phyloP scores from a whole-genome alignment of 2,888 invertebrate species.

The Tromatobia lineatoria region DNA sequence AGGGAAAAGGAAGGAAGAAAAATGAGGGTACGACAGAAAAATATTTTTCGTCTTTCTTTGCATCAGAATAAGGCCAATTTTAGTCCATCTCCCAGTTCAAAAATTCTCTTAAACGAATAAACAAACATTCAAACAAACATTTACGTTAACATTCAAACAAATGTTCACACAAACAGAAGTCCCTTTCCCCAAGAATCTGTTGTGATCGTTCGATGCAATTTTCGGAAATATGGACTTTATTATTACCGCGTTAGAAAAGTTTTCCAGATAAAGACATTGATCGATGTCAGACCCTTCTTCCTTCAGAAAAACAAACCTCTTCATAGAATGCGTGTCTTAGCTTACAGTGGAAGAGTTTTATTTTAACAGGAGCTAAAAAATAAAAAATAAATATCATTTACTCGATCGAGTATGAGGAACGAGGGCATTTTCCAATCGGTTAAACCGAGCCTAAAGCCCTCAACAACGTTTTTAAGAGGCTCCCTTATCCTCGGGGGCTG shows the following conservation, averaged over 20 bases:
- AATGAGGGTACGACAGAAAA: not conserved
- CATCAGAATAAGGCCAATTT: not conserved
- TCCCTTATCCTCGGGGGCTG: slow-evolving; percentile 24
- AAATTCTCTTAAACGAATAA: too few relatives aligned
- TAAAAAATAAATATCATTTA: slow-evolving; percentile 73
- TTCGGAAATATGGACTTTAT: too few relatives aligned
- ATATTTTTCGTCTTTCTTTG: not conserved
- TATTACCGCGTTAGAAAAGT: too few relatives aligned
- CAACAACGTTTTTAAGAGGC: slow-evolving; percentile 75
- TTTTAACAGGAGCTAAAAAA: not conserved
- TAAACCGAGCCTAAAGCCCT: slow-evolving; percentile 76
- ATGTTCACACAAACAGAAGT: too few relatives aligned
- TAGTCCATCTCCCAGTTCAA: not conserved
- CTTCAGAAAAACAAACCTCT: too few relatives aligned
- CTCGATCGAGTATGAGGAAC: slow-evolving; percentile 71
- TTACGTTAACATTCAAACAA: too few relatives aligned
- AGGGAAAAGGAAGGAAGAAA: not conserved
- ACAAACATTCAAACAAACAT: too few relatives aligned
- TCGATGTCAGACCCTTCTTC: too few relatives aligned
- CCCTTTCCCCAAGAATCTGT: too few relatives aligned
- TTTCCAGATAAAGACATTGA: too few relatives aligned
- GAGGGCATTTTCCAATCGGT: slow-evolving; percentile 82
- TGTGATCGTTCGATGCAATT: too few relatives aligned
- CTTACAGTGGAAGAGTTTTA: not conserved
- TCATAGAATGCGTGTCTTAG: not conserved